phyloP scores from a whole-genome alignment of 2,797 vertebrate species.

The Lagodon rhomboides region DNA sequence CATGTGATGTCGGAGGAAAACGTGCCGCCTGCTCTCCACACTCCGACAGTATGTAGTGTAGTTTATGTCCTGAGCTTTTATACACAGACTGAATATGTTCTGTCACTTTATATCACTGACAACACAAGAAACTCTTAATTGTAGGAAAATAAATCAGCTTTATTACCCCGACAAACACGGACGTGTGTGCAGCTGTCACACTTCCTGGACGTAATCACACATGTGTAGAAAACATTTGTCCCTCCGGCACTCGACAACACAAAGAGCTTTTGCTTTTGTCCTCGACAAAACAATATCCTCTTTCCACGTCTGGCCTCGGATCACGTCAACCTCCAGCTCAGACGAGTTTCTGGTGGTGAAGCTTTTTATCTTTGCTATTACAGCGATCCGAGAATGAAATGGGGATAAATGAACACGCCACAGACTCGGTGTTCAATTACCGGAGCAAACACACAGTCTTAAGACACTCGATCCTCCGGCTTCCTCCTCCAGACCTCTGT shows the following conservation, averaged over 20 bases:
- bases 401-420: slow-evolving; percentile 42
- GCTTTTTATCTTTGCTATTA: slow-evolving; percentile 41
- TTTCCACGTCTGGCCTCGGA: slow-evolving; percentile 4
- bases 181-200: neutral
- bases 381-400: neutral
- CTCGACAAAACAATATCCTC: slow-evolving; percentile 18
- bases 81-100: neutral
- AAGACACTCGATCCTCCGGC: slow-evolving; percentile 55
- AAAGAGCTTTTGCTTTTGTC: slow-evolving; percentile 7
- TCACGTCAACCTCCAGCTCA: slow-evolving; percentile 26
- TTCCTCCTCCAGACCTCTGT: slow-evolving; percentile 33
- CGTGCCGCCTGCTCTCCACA: neutral
- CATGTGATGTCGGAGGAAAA: neutral
- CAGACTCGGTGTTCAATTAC: slow-evolving; percentile 55
- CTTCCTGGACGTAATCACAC: slow-evolving; percentile 2
- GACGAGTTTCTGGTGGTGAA: slow-evolving; percentile 36
- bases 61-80: neutral
- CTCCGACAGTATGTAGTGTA: neutral
- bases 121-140: neutral
- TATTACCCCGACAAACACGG: neutral
- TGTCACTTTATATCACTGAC: neutral
- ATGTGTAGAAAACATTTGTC: slow-evolving; percentile 5
- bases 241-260: neutral
- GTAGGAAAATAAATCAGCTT: neutral
- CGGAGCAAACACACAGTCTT: slow-evolving; percentile 47